Conservation (phyloP, 2,797 vertebrate species). For the Sebastes umbrosus region DNA sequence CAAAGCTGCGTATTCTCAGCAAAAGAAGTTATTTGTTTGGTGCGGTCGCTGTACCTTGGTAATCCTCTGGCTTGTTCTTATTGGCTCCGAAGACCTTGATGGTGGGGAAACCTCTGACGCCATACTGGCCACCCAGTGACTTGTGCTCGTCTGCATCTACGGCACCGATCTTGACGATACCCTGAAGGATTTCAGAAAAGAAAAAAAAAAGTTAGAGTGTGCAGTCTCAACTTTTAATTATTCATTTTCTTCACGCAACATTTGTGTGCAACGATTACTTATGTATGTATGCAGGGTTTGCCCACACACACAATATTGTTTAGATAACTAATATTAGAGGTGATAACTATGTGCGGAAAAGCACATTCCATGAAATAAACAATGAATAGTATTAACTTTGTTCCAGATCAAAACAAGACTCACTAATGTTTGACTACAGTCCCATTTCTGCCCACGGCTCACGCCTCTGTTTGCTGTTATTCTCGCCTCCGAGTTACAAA, state of each 20-base stretch:
- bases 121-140: conserved; percentile 91
- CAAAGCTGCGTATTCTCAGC: background rate
- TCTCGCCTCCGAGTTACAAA: conserved; percentile 1
- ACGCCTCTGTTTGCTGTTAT: background rate
- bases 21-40: background rate
- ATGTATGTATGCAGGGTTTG: background rate
- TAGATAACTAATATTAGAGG: background rate
- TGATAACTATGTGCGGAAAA: background rate
- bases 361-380: background rate
- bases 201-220: background rate
- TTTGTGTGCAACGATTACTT: background rate
- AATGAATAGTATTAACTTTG: background rate
- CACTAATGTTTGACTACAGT: background rate
- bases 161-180: conserved; percentile 93
- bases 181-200: conserved; percentile 74
- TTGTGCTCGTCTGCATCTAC: conserved; percentile 95
- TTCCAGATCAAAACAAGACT: background rate
- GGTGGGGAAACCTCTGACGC: conserved; percentile 93
- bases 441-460: background rate
- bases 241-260: background rate
- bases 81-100: conserved; percentile 97
- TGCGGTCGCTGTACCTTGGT: conserved; percentile 86
- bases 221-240: background rate
- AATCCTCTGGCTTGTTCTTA: conserved; percentile 95
- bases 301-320: background rate